Evolutionary conservation across 1,140 invertebrate species (phyloP).

Genomic region (Cyphomyrmex costatus): DNA sequence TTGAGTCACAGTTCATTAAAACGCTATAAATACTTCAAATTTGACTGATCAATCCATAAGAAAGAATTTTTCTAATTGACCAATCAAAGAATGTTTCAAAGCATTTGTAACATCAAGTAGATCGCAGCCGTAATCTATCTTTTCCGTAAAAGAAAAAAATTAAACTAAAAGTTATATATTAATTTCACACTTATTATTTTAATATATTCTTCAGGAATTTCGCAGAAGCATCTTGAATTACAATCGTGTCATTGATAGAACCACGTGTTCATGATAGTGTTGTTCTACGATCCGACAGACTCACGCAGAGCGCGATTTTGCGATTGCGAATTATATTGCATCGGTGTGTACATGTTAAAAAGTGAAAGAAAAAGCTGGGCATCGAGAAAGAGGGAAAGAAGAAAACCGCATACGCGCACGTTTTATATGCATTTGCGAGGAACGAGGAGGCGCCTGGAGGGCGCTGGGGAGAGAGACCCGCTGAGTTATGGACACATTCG

Average conservation of each 20-base stretch:
- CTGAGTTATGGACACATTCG: slow-evolving; percentile 81
- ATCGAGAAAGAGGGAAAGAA: slow-evolving; percentile 34
- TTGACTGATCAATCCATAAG: too few species aligned
- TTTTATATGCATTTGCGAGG: slow-evolving; percentile 63
- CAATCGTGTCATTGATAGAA: slow-evolving; percentile 35
- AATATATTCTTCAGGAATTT: slow-evolving; percentile 25
- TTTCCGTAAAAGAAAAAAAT: background rate
- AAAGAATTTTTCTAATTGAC: too few species aligned
- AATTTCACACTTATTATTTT: slow-evolving; percentile 7
- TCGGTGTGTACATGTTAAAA: slow-evolving; percentile 44
- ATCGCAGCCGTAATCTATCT: background rate
- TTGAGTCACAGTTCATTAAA: too few species aligned
- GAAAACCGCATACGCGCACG: slow-evolving; percentile 15
- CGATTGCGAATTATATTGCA: slow-evolving; percentile 56
- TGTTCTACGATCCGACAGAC: slow-evolving; percentile 80
- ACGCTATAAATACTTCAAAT: too few species aligned
- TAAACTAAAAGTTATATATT: background rate
- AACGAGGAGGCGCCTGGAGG: slow-evolving; percentile 65
- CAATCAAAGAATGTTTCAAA: too few species aligned
- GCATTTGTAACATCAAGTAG: too few species aligned
- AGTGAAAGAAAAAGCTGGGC: slow-evolving; percentile 3
- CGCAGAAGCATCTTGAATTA: slow-evolving; percentile 29
- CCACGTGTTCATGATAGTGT: slow-evolving; percentile 75
- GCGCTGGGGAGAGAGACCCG: slow-evolving; percentile 65
- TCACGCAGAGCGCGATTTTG: slow-evolving; percentile 13